Evolutionary conservation across 2,888 invertebrate species (phyloP), one percentile per base, ranked within the genome.

Genomic region (Marronus borbonicus): DNA sequence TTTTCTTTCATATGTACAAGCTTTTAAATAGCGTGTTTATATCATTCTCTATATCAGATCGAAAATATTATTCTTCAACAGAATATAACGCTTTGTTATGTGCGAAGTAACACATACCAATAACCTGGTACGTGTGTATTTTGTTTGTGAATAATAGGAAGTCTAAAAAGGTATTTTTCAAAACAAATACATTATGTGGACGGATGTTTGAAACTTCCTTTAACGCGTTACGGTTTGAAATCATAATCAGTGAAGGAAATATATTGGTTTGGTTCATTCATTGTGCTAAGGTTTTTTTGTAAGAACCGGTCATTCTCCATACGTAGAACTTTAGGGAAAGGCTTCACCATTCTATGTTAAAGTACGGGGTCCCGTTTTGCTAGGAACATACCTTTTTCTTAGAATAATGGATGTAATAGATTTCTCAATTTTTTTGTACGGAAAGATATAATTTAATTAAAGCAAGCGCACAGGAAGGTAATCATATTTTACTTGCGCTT

Each of bases 181-280:
- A 44, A 17, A n/a, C 5, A 17, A 14, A 17, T 66, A 20, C 10
- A 39, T 44, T 44, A 44, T 36, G 14, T 66, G 17, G 44, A 66
- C 66, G 66, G 66, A 66, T 66, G 66, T 66, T 66, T 17, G n/a
- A 44, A 24, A 66, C 66, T 66, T 66, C 66, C 66, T 66, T 44
- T 66, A 12, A 10, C 44, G 44, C 1, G 24, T 66, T 49, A 49
- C 24, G 44, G 66, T 66, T 66, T 66, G 66, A 66, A 66, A 66
- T 66, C 44, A 49, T 66, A 66, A 66, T 66, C 12, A 66, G 66
- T 8, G 3, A 24, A 3, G 31, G 12, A 62, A 62, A 31, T 24
- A 44, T 12, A 44, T 44, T 44, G 44, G 44, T 44, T 44, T 44
- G 44, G 2, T 12, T 44, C 44, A 1, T 44, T 8, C 44, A 44